Evolutionary conservation across 2,797 vertebrate genomes (phyloP).

Genomic region (Ctenopoma multispine): DNA sequence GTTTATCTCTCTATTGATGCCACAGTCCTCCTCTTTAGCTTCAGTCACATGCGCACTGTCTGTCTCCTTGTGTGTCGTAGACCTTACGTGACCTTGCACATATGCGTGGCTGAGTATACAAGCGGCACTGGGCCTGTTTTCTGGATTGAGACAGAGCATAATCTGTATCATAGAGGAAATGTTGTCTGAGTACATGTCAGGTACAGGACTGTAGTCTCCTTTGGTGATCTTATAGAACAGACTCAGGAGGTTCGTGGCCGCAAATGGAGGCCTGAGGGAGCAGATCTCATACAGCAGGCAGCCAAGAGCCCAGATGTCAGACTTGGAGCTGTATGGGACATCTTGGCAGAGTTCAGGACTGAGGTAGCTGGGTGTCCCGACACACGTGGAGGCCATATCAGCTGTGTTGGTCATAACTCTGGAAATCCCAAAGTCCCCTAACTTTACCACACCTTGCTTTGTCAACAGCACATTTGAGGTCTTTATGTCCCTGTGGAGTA

Average conservation of each 20-base stretch:
- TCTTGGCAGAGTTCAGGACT: constrained; percentile 88
- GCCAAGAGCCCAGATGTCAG: constrained; percentile 88
- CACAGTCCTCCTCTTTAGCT: constrained; percentile 22
- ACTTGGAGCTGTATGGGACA: constrained; percentile 86
- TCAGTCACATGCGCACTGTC: not conserved
- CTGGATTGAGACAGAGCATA: constrained; percentile 80
- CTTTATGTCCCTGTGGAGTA: constrained; percentile 88
- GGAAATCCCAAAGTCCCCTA: constrained; percentile 89
- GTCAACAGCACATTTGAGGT: constrained; percentile 87
- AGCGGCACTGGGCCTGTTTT: constrained; percentile 80
- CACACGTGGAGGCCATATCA: constrained; percentile 86
- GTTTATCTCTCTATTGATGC: constrained; percentile 5
- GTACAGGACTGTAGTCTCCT: constrained; percentile 76
- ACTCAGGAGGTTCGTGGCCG: constrained; percentile 82
- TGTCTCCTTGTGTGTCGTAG: constrained; percentile 58
- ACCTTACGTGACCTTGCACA: constrained; percentile 76
- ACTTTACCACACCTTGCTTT: constrained; percentile 80
- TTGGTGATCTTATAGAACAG: constrained; percentile 85
- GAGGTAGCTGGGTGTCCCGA: constrained; percentile 87
- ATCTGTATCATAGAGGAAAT: constrained; percentile 74
- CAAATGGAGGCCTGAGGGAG: constrained; percentile 83
- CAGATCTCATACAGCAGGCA: constrained; percentile 86
- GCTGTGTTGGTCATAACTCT: constrained; percentile 82
- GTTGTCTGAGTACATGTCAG: constrained; percentile 72
- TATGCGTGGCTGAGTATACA: constrained; percentile 69